These are phyloP conservation scores for Myxocyprinus asiaticus DNA, from an alignment of 2,113 vertebrate genomes.

Conservation along the genomic window DNA sequence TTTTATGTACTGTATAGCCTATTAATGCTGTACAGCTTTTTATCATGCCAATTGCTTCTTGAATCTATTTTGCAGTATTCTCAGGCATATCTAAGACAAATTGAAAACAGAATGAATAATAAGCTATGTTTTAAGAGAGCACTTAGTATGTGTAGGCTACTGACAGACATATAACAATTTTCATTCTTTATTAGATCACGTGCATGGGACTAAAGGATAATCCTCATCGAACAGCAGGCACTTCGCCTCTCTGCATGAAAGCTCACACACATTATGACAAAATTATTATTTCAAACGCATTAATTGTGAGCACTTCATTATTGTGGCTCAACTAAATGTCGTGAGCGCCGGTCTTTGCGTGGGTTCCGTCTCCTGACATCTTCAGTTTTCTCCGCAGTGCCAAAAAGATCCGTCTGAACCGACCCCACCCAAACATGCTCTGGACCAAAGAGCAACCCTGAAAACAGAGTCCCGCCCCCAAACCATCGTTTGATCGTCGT, in stretches of 20 bases:
- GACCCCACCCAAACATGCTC: slow-evolving; percentile 36
- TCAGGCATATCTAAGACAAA: neutral
- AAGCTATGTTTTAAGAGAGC: neutral
- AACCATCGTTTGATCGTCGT: no score
- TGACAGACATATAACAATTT: neutral
- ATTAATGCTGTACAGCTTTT: no score
- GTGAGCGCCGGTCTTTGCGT: neutral
- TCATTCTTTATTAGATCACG: neutral
- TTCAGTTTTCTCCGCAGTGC: slow-evolving; percentile 76
- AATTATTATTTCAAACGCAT: neutral
- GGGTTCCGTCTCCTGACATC: neutral
- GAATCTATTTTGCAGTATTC: no score
- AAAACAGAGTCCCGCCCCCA: slow-evolving; percentile 6
- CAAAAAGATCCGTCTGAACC: neutral
- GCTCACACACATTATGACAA: neutral
- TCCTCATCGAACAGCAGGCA: neutral
- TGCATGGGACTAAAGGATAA: neutral
- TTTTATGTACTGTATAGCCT: no score
- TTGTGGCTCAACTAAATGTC: slow-evolving; percentile 6
- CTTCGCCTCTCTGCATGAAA: slow-evolving; percentile 21
- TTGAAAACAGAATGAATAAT: neutral
- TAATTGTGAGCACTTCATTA: neutral
- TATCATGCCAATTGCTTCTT: no score
- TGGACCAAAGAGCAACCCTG: slow-evolving; percentile 36
- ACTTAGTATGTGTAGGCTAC: neutral